phyloP scores from a whole-genome alignment of 2,113 vertebrate genomes.

The Bubo scandiacus region DNA sequence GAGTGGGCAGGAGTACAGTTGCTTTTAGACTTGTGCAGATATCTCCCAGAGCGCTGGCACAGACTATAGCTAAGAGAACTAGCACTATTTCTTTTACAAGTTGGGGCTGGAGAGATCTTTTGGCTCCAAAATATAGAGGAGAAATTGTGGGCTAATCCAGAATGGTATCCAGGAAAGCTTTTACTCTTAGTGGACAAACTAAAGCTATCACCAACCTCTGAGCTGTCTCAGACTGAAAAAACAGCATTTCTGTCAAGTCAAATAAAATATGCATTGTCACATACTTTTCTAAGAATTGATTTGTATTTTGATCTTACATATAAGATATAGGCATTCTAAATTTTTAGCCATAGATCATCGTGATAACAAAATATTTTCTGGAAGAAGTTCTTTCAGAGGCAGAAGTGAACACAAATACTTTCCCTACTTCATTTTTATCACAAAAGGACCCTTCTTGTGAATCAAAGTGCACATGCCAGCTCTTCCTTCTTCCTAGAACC shows the following conservation, averaged over 20 bases:
- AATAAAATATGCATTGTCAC: background rate
- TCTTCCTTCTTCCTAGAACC: background rate
- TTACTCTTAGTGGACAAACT: background rate
- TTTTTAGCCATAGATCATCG: background rate
- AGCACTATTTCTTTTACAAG: background rate
- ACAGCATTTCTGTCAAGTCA: background rate
- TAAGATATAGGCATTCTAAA: background rate
- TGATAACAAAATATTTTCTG: background rate
- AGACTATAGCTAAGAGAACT: background rate
- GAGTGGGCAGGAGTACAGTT: background rate
- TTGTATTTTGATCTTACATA: background rate
- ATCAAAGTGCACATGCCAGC: background rate
- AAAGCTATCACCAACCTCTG: background rate
- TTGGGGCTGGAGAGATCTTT: background rate
- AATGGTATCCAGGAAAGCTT: background rate
- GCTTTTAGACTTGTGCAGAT: background rate
- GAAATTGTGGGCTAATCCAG: background rate
- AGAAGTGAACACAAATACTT: background rate
- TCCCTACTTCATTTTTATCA: background rate
- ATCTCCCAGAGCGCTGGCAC: background rate
- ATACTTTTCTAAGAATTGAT: background rate
- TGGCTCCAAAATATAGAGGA: background rate
- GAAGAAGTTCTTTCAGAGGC: background rate
- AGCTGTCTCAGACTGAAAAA: background rate
- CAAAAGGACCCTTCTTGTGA: background rate